Conservation (phyloP, 2,113 vertebrate species). For the Acinonyx jubatus region DNA sequence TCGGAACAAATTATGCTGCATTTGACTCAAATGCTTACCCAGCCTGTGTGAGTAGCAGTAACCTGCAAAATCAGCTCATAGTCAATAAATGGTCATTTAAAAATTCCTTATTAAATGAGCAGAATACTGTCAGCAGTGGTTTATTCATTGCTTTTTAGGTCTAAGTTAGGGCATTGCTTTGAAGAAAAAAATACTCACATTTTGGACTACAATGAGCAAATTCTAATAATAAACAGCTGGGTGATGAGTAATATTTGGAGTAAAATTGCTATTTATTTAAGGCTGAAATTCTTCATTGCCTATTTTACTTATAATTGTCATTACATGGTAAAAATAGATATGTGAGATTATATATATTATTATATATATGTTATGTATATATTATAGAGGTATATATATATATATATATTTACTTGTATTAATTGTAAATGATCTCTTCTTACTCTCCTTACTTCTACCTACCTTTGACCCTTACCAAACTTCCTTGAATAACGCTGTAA, state of each 20-base stretch:
- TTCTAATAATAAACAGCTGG: constrained; percentile 25
- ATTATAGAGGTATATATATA: too few relatives aligned
- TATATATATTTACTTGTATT: constrained; percentile 7
- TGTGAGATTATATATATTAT: not conserved
- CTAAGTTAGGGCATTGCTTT: not conserved
- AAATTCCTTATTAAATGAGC: not conserved
- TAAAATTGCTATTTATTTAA: constrained; percentile 42
- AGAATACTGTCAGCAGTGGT: not conserved
- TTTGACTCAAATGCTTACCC: constrained; percentile 25
- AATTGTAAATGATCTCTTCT: not conserved
- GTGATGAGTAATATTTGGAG: not conserved
- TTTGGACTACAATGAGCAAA: not conserved
- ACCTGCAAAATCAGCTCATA: not conserved
- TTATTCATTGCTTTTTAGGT: not conserved
- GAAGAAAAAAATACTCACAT: not conserved
- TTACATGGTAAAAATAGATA: not conserved
- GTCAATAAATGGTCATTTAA: not conserved
- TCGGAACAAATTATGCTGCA: not conserved
- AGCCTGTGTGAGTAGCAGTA: not conserved
- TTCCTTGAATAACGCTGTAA: not conserved
- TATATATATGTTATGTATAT: too few relatives aligned
- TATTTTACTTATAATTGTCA: not conserved
- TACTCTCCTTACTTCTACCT: not conserved
- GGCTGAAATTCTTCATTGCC: not conserved
- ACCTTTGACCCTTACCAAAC: not conserved